Base-by-base conservation (phyloP, 1,140 invertebrate species). In the Zaprionus lachaisei region DNA sequence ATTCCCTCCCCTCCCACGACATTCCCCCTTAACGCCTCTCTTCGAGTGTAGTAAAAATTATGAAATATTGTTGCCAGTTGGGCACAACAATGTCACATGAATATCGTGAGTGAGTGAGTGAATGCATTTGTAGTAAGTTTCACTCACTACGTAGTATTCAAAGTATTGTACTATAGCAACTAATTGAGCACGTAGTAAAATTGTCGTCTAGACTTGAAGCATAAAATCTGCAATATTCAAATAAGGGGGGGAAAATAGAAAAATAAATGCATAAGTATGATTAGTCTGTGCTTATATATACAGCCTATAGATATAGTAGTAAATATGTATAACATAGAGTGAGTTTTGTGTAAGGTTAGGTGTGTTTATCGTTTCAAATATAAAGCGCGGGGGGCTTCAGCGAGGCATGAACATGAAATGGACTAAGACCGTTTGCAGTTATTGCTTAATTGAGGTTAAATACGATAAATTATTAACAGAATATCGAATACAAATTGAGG, bases 151-250 rank as follows among this genome's bases (percentile, higher is more conserved):
- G 47, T 24, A 51, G 47, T 51, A 51, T 51, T 14, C 47, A 51
- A 20, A 51, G 14, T 58, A 63, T 41, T 63, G 14, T 58, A 63
- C 49, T 63, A 31, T 47, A 57, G 14, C 47, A 65, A 75, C 81
- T 85, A 90, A 90, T 85, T 90, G 81, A 89, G 85, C 85, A 89
- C 85, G 85, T 90, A 77, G 85, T 76, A 90, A 89, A 84, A 81
- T 62, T 89, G 85, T 89, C 85, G 85, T 90, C 85, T 90, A 90
- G 85, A 90, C 85, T 77, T 81, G 34, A 87, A 89, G 81, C 79
- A 87, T 87, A 90, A 87, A 87, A 84, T 90, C 81, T 90, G 82
- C 77, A 90, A 75, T 90, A 68, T 81, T 51, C 24, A 51, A 51
- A 89, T 64, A 79, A 31, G 11, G 20, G 47, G n/a, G n/a, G 7